A percentile compares a stretch with the other conserved stretches of the same genome.
Evolutionary conservation across 2,113 vertebrate species (phyloP).

Genomic region (Grammomys dolichurus): DNA sequence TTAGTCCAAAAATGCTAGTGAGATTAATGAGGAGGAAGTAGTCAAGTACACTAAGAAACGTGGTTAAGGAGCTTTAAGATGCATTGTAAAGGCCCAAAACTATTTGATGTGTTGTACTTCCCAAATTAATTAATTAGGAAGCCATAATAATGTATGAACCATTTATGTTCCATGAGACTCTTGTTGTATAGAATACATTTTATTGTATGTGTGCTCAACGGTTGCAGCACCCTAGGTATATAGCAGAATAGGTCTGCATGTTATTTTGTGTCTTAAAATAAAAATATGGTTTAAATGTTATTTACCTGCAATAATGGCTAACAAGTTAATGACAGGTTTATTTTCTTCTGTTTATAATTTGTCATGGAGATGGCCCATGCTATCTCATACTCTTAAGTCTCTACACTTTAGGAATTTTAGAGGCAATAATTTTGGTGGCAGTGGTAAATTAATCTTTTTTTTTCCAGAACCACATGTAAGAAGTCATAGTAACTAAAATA

Average conservation of each 20-base stretch:
- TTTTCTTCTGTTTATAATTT: not conserved
- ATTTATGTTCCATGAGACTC: not conserved
- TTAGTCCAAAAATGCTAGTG: not conserved
- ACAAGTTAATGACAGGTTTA: not conserved
- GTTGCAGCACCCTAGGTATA: not conserved
- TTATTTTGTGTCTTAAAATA: conserved; percentile 4
- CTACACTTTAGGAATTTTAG: not conserved
- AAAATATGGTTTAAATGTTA: not conserved
- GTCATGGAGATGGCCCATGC: not conserved
- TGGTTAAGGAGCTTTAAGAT: not conserved
- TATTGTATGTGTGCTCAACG: not conserved
- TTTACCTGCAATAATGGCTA: not conserved
- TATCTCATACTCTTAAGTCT: not conserved
- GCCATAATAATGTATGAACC: not conserved
- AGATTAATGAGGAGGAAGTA: not conserved
- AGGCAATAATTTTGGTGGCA: not conserved
- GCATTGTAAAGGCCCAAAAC: not conserved
- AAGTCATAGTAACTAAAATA: conserved; percentile 10
- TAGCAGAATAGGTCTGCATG: not conserved
- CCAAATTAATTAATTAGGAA: not conserved
- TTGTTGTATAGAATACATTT: not conserved
- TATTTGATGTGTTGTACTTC: not conserved
- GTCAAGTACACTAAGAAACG: not conserved
- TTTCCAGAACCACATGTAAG: not conserved
- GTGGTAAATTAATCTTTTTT: not conserved